Percentiles rank a stretch among this genome's conserved stretches.
These are phyloP conservation scores for Monopis laevigella DNA, from an alignment of 2,888 invertebrate genomes.

Conservation along the genomic window DNA sequence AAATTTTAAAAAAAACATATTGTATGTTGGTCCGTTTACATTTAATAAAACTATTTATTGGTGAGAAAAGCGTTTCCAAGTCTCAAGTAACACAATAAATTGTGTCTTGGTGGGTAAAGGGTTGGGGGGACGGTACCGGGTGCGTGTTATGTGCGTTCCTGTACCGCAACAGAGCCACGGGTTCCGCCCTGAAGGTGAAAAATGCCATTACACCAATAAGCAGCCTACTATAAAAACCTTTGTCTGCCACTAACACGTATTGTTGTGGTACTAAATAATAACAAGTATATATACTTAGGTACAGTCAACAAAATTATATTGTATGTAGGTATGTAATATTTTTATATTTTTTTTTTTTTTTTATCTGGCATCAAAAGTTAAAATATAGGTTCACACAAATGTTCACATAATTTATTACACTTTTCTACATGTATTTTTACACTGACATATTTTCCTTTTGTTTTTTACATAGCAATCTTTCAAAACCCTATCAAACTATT, in stretches of 20 bases:
- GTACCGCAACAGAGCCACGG: conserved; percentile 41
- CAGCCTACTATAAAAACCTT: conserved; percentile 22
- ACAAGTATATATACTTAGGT: too few relatives aligned
- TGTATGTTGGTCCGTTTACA: conserved; percentile 1
- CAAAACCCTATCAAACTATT: too few relatives aligned
- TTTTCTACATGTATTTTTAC: too few relatives aligned
- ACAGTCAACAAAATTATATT: too few relatives aligned
- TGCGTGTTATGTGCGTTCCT: conserved; percentile 48
- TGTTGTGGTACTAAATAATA: too few relatives aligned
- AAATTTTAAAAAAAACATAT: not conserved
- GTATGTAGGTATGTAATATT: too few relatives aligned
- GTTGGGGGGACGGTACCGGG: conserved; percentile 30
- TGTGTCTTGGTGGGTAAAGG: conserved; percentile 50
- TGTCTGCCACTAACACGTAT: conserved; percentile 4
- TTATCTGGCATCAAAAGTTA: too few relatives aligned
- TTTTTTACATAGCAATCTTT: too few relatives aligned
- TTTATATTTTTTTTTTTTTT: too few relatives aligned
- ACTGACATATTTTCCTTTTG: too few relatives aligned
- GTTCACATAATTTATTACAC: too few relatives aligned
- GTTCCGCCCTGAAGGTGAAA: conserved; percentile 18
- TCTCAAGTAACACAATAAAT: conserved; percentile 57
- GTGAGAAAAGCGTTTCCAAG: conserved; percentile 26
- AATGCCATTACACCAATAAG: conserved; percentile 32
- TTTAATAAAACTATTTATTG: not conserved
- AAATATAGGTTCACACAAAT: too few relatives aligned